Evolutionary conservation across 2,797 vertebrate species (phyloP).

Genomic region (Anguilla pacifica): DNA sequence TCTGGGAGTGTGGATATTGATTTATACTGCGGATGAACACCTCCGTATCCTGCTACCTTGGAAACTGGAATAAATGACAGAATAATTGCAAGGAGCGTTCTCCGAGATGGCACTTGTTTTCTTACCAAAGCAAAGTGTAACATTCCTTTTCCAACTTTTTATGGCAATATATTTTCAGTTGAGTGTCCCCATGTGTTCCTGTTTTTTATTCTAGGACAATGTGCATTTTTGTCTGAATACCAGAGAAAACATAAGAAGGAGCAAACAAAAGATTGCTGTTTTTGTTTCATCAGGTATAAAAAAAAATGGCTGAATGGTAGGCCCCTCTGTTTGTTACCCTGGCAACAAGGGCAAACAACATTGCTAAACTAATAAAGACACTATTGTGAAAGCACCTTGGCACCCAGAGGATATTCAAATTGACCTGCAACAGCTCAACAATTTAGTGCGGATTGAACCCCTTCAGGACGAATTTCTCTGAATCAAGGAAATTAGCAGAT

Average conservation of each 20-base stretch:
- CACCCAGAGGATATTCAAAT: not conserved
- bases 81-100: constrained; percentile 33
- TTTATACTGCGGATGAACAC: constrained; percentile 39
- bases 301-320: constrained; percentile 45
- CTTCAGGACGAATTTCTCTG: not conserved
- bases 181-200: not conserved
- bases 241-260: constrained; percentile 11
- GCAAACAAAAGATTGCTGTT: not conserved
- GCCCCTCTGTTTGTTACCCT: constrained; percentile 57
- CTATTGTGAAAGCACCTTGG: constrained; percentile 26
- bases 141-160: constrained; percentile 8
- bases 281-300: constrained; percentile 33
- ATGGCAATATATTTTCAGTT: not conserved
- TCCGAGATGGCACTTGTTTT: constrained; percentile 22
- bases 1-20: constrained; percentile 46
- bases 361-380: constrained; percentile 39
- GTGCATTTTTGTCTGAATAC: not conserved
- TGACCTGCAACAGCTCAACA: constrained; percentile 10
- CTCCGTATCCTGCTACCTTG: constrained; percentile 47
- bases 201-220: constrained; percentile 22
- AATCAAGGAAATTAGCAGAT: not conserved
- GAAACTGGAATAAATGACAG: constrained; percentile 46
- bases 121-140: constrained; percentile 14
- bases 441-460: not conserved
- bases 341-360: constrained; percentile 52